Evolutionary conservation across 2,888 invertebrate genomes (phyloP).

Genomic region (Labia minor): DNA sequence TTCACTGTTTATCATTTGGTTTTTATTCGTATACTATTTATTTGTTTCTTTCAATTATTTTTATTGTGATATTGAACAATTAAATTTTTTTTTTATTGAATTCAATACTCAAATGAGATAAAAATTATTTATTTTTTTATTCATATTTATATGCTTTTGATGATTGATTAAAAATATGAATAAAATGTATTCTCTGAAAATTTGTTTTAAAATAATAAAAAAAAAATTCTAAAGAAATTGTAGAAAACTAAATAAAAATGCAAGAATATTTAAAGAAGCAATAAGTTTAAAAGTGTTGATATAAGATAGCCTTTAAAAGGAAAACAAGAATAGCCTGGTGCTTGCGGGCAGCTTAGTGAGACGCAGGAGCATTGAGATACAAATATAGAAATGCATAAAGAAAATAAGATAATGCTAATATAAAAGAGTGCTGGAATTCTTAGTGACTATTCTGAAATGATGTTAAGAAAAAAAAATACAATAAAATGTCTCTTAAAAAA

Average conservation of each 20-base stretch:
- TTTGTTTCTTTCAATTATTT: no score
- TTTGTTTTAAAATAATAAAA: no score
- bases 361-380: neutral
- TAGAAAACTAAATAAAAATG: neutral
- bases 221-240: neutral
- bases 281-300: slow-evolving; percentile 3
- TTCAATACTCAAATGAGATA: no score
- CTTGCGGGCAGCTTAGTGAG: neutral
- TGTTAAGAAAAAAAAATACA: neutral
- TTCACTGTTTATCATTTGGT: no score
- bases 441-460: neutral
- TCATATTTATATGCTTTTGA: no score
- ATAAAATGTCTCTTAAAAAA: neutral
- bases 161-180: no score
- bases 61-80: no score
- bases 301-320: neutral
- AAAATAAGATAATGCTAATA: slow-evolving; percentile 13
- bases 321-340: neutral
- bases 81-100: neutral
- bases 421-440: slow-evolving; percentile 1
- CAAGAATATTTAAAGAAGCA: neutral
- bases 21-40: no score
- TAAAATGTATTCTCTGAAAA: no score
- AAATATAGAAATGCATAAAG: slow-evolving; percentile 7
- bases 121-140: no score